Evolutionary conservation across 2,797 vertebrate genomes (phyloP).

Genomic region (Apodemus agrarius): DNA sequence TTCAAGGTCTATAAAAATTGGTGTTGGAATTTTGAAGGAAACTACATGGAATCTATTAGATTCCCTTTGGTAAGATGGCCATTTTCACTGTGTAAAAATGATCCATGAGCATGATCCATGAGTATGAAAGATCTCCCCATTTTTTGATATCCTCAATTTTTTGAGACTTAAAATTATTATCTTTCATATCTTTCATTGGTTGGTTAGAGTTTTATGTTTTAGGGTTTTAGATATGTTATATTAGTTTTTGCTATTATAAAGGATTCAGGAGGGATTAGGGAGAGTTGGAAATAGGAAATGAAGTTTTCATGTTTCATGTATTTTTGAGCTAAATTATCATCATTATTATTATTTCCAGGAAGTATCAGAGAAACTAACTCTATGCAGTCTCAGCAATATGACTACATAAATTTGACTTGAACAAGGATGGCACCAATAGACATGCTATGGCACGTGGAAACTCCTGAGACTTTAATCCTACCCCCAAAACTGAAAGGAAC

Average conservation of each 20-base stretch:
- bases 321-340: background rate
- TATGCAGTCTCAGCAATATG: background rate
- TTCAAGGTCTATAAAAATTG: background rate
- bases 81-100: no score
- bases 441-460: background rate
- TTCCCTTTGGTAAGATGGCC: no score
- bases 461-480: background rate
- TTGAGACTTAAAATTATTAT: no score
- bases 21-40: no score
- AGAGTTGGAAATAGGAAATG: background rate
- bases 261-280: background rate
- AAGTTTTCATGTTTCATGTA: background rate
- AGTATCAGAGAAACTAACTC: background rate
- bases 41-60: no score
- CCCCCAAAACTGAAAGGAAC: background rate
- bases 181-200: no score
- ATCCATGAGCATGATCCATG: no score
- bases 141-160: no score
- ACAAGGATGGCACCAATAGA: background rate
- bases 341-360: background rate
- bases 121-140: no score
- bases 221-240: background rate
- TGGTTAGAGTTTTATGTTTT: background rate
- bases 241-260: background rate
- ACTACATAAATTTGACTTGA: background rate